A percentile compares a stretch with the other conserved stretches of the same genome.
phyloP scores from a whole-genome alignment of 2,113 vertebrate species.

The Ictalurus punctatus region DNA sequence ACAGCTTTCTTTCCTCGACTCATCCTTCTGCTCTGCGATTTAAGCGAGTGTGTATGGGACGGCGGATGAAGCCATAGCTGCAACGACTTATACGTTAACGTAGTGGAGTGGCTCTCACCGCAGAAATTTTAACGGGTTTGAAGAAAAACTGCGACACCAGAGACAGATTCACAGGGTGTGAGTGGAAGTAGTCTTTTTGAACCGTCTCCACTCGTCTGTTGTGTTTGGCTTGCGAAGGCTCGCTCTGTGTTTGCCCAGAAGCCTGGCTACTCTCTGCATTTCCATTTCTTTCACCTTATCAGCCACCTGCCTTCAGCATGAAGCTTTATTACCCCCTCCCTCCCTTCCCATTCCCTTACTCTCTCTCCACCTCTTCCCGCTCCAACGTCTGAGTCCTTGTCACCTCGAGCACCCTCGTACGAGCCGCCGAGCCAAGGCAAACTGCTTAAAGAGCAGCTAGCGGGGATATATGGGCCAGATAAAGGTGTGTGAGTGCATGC shows the following conservation, averaged over 20 bases:
- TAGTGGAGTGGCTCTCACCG: conserved; percentile 35
- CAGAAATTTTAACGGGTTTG: conserved; percentile 2
- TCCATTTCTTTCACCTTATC: conserved; percentile 56
- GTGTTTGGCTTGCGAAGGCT: conserved; percentile 47
- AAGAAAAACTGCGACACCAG: conserved; percentile 4
- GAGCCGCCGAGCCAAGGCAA: conserved; percentile 40
- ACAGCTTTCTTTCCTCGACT: conserved; percentile 39
- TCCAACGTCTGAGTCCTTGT: conserved; percentile 41
- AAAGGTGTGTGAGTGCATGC: conserved; percentile 36
- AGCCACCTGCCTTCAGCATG: conserved; percentile 50
- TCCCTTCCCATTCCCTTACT: not conserved
- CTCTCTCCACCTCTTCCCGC: conserved; percentile 8
- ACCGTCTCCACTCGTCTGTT: conserved; percentile 41
- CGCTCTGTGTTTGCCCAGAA: conserved; percentile 28
- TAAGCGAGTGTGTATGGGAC: conserved; percentile 29
- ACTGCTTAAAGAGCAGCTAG: conserved; percentile 41
- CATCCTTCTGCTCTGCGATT: conserved; percentile 8
- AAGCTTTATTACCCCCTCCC: not conserved
- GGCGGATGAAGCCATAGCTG: conserved; percentile 34
- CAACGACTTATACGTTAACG: conserved; percentile 45
- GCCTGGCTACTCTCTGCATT: conserved; percentile 33
- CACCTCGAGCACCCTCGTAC: conserved; percentile 27
- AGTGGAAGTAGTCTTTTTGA: conserved; percentile 43
- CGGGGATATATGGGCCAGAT: conserved; percentile 36
- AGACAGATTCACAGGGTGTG: conserved; percentile 45